These are phyloP conservation scores for Marmota monax DNA, from an alignment of 2,113 vertebrate genomes.

Conservation along the genomic window DNA sequence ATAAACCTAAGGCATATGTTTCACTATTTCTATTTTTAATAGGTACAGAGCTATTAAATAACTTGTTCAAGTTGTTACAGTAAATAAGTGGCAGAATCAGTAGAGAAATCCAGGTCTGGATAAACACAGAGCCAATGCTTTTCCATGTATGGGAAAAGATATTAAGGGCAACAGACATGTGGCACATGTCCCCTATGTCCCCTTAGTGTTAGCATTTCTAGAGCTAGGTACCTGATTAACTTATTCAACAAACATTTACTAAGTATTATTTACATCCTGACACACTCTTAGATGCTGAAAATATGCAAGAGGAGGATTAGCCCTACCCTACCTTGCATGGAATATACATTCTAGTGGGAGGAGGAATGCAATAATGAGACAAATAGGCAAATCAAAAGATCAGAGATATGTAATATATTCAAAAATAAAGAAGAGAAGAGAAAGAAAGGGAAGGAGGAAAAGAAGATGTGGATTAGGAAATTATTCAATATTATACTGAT, in stretches of 20 bases:
- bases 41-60: not conserved
- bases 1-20: not conserved
- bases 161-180: not conserved
- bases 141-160: too few species aligned
- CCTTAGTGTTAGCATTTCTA: not conserved
- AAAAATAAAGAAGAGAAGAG: not conserved
- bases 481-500: not conserved
- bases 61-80: not conserved
- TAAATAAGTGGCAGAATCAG: slow-evolving; percentile 10
- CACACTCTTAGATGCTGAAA: not conserved
- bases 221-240: not conserved
- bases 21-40: slow-evolving; percentile 19
- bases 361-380: not conserved
- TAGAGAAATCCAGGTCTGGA: not conserved
- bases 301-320: slow-evolving; percentile 11
- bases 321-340: not conserved
- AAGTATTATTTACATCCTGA: not conserved
- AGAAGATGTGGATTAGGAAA: not conserved
- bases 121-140: not conserved
- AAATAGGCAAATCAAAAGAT: not conserved
- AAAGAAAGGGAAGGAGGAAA: not conserved
- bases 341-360: not conserved
- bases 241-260: slow-evolving; percentile 25
- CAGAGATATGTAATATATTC: not conserved
- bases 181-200: not conserved